A percentile compares a stretch with the other conserved stretches of the same genome.
Conservation (phyloP, 2,797 vertebrate genomes). For the Pangasius mekongensis region DNA sequence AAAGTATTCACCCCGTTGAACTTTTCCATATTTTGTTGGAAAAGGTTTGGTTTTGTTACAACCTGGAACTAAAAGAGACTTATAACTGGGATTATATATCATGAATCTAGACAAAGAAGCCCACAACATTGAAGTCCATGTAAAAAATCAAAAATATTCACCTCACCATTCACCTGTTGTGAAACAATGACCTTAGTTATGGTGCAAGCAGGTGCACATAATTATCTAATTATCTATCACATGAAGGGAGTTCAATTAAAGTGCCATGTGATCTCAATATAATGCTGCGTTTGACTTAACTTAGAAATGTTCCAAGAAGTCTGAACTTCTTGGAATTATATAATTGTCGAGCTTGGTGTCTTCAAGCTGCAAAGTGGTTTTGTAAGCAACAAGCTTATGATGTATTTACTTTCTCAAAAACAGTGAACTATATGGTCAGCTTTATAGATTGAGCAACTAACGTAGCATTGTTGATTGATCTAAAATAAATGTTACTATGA, state of each 20-base stretch:
- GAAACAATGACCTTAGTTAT: too few species aligned
- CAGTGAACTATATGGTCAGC: neutral
- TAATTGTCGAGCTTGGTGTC: neutral
- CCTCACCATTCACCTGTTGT: neutral
- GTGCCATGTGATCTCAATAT: neutral
- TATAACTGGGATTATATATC: neutral
- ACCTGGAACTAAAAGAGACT: neutral
- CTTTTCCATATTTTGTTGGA: neutral
- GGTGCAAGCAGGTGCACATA: neutral
- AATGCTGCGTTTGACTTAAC: neutral
- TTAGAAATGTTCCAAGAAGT: neutral
- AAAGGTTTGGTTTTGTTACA: neutral
- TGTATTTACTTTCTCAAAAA: neutral
- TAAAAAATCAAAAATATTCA: neutral
- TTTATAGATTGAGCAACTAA: neutral
- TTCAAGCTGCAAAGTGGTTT: neutral
- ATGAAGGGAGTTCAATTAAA: neutral
- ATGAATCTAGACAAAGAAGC: neutral
- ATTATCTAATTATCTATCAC: neutral
- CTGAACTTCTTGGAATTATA: neutral
- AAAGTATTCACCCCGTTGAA: neutral
- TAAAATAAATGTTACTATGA: neutral
- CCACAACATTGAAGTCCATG: neutral
- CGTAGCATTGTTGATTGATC: neutral
- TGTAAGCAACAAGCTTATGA: neutral